Percentiles rank a stretch among this genome's conserved stretches.
These are phyloP conservation scores for Neoseiulus cucumeris DNA, from an alignment of 1,140 invertebrate species.

Conservation along the genomic window DNA sequence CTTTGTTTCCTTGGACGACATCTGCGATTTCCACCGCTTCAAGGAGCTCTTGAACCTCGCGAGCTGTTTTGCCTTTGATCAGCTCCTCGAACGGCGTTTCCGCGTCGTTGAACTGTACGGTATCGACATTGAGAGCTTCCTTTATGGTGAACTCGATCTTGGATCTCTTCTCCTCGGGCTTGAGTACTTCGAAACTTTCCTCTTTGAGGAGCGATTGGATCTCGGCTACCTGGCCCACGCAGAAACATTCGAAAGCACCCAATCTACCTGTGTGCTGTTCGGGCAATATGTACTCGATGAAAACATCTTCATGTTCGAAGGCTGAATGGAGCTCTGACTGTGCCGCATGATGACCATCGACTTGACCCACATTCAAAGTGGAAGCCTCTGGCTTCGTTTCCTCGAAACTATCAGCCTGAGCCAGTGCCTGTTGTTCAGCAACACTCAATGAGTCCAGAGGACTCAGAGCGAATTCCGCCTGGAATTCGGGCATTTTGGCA, in stretches of 20 bases:
- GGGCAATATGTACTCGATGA: background rate
- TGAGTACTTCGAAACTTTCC: background rate
- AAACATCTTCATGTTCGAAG: background rate
- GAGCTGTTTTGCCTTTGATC: background rate
- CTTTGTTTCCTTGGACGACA: background rate
- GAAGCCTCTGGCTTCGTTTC: background rate
- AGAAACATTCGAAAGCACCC: background rate
- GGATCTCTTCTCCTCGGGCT: background rate
- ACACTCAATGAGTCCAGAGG: background rate
- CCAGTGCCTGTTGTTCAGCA: background rate
- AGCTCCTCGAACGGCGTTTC: background rate
- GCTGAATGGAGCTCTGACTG: background rate
- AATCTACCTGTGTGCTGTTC: background rate
- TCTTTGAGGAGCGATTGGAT: slow-evolving; percentile 7
- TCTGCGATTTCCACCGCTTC: background rate
- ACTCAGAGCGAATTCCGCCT: background rate
- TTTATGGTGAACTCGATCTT: background rate
- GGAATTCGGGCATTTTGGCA: background rate
- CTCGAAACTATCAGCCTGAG: background rate
- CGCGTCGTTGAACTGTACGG: background rate
- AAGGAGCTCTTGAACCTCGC: background rate
- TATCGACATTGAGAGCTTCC: background rate
- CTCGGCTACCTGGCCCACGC: background rate
- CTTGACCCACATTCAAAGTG: background rate
- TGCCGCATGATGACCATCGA: background rate